Percentiles rank a stretch among this genome's conserved stretches.
phyloP scores from a whole-genome alignment of 2,888 invertebrate genomes.

The Germaria angustata region DNA sequence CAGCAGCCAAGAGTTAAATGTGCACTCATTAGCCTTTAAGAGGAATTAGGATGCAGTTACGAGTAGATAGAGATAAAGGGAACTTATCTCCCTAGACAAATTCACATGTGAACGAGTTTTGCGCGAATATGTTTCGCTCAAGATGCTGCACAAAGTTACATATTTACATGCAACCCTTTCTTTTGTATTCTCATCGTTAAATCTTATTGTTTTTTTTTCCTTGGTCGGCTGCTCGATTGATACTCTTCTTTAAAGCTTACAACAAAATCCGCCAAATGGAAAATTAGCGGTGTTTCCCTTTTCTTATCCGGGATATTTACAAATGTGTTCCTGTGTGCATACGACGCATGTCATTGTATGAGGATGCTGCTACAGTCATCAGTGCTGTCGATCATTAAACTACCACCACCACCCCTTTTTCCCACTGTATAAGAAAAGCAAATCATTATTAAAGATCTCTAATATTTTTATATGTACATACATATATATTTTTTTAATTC shows the following conservation, averaged over 20 bases:
- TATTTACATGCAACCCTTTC: constrained; percentile 29
- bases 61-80: constrained; percentile 30
- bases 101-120: constrained; percentile 44
- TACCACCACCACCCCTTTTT: constrained; percentile 63
- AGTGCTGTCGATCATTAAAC: constrained; percentile 52
- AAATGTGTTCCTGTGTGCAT: constrained; percentile 25
- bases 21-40: constrained; percentile 62
- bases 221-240: neutral
- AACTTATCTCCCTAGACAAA: neutral
- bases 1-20: constrained; percentile 63
- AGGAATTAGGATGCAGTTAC: constrained; percentile 44
- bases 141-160: constrained; percentile 40
- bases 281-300: constrained; percentile 65
- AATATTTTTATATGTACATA: constrained; percentile 37
- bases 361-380: constrained; percentile 6
- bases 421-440: constrained; percentile 1
- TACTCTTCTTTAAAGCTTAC: constrained; percentile 36
- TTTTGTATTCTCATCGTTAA: constrained; percentile 38
- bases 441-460: constrained; percentile 42
- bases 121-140: neutral
- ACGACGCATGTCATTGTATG: neutral
- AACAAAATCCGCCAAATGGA: constrained; percentile 65
- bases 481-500: no score
- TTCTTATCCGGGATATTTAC: constrained; percentile 51
- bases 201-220: constrained; percentile 34